Evolutionary conservation across 2,888 invertebrate genomes (phyloP).

Genomic region (Rhamnusium bicolor): DNA sequence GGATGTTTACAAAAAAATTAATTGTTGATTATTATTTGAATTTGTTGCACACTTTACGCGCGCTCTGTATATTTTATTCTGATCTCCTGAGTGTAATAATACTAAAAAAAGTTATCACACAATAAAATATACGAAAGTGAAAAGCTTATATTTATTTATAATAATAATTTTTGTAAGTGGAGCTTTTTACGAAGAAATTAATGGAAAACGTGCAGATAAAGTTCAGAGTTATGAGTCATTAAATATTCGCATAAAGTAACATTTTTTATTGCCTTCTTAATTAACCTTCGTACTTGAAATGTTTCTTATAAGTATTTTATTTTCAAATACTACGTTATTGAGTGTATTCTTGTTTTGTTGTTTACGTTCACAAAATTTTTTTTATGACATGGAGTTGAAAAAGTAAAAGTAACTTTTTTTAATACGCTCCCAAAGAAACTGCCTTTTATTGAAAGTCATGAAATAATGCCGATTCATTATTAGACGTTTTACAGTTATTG

Average conservation of each 20-base stretch:
- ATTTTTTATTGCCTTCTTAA: conserved; percentile 58
- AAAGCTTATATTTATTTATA: conserved; percentile 43
- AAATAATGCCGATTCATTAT: too few species aligned
- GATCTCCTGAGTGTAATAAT: not conserved
- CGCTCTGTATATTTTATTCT: not conserved
- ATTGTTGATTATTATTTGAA: too few species aligned
- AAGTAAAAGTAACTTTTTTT: too few species aligned
- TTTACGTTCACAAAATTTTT: not conserved
- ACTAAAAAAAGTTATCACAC: conserved; percentile 14
- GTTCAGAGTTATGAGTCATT: conserved; percentile 56
- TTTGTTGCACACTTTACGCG: too few species aligned
- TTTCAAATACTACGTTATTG: not conserved
- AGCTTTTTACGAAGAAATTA: conserved; percentile 55
- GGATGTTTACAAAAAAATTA: too few species aligned
- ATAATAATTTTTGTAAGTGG: conserved; percentile 49
- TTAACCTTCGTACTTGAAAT: conserved; percentile 54
- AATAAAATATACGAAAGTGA: not conserved
- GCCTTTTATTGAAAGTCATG: too few species aligned
- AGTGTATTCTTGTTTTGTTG: not conserved
- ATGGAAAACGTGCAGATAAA: conserved; percentile 56
- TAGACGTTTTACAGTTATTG: too few species aligned
- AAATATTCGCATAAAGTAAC: conserved; percentile 58
- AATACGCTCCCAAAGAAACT: too few species aligned
- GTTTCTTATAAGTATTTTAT: conserved; percentile 41
- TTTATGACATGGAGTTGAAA: too few species aligned